phyloP scores from a whole-genome alignment of 2,113 vertebrate genomes.

The Colistium nudipinnis region DNA sequence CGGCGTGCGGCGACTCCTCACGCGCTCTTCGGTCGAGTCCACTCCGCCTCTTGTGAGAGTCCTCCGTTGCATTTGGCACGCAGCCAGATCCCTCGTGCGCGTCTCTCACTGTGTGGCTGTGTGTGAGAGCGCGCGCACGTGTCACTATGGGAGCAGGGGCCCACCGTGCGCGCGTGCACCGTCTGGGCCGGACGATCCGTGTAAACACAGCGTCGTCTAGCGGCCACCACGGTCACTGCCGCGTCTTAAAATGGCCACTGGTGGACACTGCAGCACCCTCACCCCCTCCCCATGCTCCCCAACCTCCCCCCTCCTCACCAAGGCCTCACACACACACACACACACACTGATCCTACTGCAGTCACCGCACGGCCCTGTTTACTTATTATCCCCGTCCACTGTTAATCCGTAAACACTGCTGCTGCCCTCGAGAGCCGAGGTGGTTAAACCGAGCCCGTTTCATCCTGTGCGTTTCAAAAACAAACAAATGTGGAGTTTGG shows the following conservation, averaged over 20 bases:
- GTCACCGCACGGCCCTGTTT: slow-evolving; percentile 32
- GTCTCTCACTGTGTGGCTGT: slow-evolving; percentile 23
- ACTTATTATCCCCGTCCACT: slow-evolving; percentile 35
- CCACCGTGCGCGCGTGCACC: slow-evolving; percentile 67
- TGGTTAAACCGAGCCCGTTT: not conserved
- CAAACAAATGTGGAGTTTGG: slow-evolving; percentile 5
- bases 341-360: slow-evolving; percentile 28
- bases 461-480: slow-evolving; percentile 10
- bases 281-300: not conserved
- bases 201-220: slow-evolving; percentile 79
- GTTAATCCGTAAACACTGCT: slow-evolving; percentile 45
- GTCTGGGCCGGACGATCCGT: slow-evolving; percentile 70
- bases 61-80: slow-evolving; percentile 84
- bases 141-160: slow-evolving; percentile 78
- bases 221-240: slow-evolving; percentile 58
- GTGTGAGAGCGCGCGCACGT: slow-evolving; percentile 57
- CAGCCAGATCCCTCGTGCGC: slow-evolving; percentile 90
- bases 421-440: not conserved
- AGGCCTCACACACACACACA: slow-evolving; percentile 23
- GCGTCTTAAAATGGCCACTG: slow-evolving; percentile 75
- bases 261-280: slow-evolving; percentile 72
- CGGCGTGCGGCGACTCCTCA: slow-evolving; percentile 72
- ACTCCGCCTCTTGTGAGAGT: slow-evolving; percentile 89
- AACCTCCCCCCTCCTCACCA: not conserved
- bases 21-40: slow-evolving; percentile 75